A percentile compares a stretch with the other conserved stretches of the same genome.
phyloP scores from a whole-genome alignment of 2,888 invertebrate genomes.

The Morpho achilles region DNA sequence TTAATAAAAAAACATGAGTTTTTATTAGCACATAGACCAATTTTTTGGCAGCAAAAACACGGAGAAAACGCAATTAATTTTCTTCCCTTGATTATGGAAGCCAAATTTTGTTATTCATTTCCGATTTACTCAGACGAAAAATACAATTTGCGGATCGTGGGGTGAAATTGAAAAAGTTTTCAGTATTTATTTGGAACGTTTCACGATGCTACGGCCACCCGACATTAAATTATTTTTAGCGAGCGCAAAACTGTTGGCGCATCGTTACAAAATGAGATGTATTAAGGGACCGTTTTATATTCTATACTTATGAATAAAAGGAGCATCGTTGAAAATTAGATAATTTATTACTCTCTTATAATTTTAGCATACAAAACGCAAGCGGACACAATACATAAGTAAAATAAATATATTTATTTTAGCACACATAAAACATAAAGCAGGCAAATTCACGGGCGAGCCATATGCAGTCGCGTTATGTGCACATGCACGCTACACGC shows the following conservation, averaged over 20 bases:
- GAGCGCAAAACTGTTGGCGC: slow-evolving; percentile 41
- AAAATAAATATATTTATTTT: too few relatives aligned
- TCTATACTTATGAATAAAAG: too few relatives aligned
- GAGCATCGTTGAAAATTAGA: too few relatives aligned
- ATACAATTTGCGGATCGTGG: slow-evolving; percentile 71
- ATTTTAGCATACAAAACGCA: too few relatives aligned
- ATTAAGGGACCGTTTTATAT: not conserved
- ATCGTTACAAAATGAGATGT: slow-evolving; percentile 5
- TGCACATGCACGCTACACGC: too few relatives aligned
- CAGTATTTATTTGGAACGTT: slow-evolving; percentile 71
- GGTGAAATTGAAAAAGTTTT: slow-evolving; percentile 77
- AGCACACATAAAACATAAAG: too few relatives aligned
- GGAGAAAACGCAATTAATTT: slow-evolving; percentile 54
- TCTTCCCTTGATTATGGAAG: slow-evolving; percentile 56
- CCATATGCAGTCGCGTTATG: too few relatives aligned
- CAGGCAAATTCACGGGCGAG: too few relatives aligned
- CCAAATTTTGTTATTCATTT: slow-evolving; percentile 70
- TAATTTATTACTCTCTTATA: too few relatives aligned
- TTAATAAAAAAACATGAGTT: slow-evolving; percentile 14
- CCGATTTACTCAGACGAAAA: slow-evolving; percentile 73
- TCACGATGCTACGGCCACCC: slow-evolving; percentile 47
- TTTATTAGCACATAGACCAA: slow-evolving; percentile 5
- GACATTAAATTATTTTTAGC: slow-evolving; percentile 63
- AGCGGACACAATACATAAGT: too few relatives aligned
- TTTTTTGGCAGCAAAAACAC: slow-evolving; percentile 28